Base-by-base conservation (phyloP, 1,140 invertebrate species). In the Armadillidium nasatum region DNA sequence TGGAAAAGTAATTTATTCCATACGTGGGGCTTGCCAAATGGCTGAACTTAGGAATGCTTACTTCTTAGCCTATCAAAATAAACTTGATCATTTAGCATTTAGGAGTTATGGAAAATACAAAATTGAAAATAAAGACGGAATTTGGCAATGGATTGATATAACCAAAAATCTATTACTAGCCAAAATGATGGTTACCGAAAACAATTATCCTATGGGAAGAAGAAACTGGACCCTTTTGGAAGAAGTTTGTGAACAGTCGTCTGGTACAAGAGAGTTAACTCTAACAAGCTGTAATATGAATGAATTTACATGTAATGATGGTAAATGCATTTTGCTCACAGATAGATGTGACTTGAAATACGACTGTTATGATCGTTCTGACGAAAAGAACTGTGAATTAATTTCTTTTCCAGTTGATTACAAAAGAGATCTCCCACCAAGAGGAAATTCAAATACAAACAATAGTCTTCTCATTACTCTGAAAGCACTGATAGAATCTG, bases 401-500 rank as follows among this genome's bases (percentile, higher is more conserved):
- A 67, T 78, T 15, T 46, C 60, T 13, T n/a, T 77, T 4, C 76
- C 76, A 7, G 4, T 9, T 22, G 71, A 77, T 23, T 77, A 77
- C 43, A 44, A 44, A 10, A 67, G 33, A 19, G 70, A 77, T n/a
- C 33, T 73, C 2, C 76, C 76, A 2, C 76, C 76, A 10, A 19
- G 54, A 21, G 66, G 73, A 21, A 50, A 11, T 10, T 60, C 72
- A 46, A 22, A 21, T 21, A 9, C 44, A 19, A 33, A 10, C n/a
- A 21, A 43, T 4, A 66, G 76, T 44, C 67, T 80, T 15, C 79
- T 76, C 0, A 76, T 80, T 46, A 66, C 74, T 0, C 54, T 80
- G 46, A 50, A 60, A 15, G 71, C 78, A 45, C 22, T 80, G 21
- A 78, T 80, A n/a, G 79, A 80, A 71, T 77, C 76, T 13, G 76